Evolutionary conservation across 2,888 invertebrate genomes (phyloP).

Genomic region (Diploptera punctata): DNA sequence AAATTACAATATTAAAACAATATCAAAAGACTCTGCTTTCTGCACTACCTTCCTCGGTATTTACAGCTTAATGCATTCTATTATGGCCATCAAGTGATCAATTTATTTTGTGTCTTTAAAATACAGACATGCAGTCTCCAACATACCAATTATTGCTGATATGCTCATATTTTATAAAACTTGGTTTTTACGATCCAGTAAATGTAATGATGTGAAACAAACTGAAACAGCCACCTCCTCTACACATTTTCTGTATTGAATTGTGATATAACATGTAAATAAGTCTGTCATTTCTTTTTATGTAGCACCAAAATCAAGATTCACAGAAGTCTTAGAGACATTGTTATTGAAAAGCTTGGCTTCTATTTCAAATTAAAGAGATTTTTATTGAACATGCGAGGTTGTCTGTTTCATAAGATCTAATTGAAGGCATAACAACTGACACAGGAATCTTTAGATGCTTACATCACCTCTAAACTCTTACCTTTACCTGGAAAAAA

Average conservation of each 20-base stretch:
- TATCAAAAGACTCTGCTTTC: too few relatives aligned
- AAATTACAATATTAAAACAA: too few relatives aligned
- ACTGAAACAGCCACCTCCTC: neutral
- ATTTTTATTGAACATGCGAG: constrained; percentile 11
- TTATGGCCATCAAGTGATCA: too few relatives aligned
- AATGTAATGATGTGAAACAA: constrained; percentile 19
- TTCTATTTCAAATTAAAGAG: neutral
- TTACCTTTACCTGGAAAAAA: neutral
- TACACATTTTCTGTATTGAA: neutral
- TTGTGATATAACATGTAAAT: neutral
- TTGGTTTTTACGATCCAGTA: neutral
- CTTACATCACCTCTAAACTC: neutral
- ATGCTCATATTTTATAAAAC: neutral
- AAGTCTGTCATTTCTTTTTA: neutral
- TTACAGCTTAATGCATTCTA: too few relatives aligned
- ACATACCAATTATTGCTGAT: neutral
- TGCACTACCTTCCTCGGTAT: too few relatives aligned
- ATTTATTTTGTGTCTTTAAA: too few relatives aligned
- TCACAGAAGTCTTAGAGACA: constrained; percentile 15
- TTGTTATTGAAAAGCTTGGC: neutral
- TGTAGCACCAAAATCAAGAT: constrained; percentile 25
- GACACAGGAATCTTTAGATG: constrained; percentile 22
- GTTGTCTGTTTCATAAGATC: constrained; percentile 22
- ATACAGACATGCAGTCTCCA: too few relatives aligned
- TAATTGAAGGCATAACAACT: constrained; percentile 19